Percentiles rank a stretch among this genome's conserved stretches.
Conservation (phyloP, 2,113 vertebrate genomes). For the Macroglossus sobrinus region DNA sequence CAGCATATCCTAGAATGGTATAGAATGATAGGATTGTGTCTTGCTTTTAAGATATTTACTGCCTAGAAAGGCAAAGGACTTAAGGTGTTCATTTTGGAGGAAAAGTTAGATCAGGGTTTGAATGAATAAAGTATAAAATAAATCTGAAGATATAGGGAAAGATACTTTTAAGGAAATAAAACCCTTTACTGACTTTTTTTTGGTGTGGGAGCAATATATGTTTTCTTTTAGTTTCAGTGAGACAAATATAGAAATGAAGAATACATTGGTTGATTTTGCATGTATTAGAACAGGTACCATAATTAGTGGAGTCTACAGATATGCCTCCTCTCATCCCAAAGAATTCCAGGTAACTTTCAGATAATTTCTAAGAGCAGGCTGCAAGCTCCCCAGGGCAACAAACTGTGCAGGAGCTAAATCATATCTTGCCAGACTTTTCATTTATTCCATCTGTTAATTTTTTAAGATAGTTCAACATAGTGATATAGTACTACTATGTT, state of each 20-base stretch:
- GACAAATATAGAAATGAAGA: background rate
- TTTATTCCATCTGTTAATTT: background rate
- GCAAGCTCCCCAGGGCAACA: background rate
- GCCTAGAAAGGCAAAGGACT: background rate
- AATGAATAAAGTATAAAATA: background rate
- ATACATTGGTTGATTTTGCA: background rate
- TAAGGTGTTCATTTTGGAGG: background rate
- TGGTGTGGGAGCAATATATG: too few relatives aligned
- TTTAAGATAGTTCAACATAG: background rate
- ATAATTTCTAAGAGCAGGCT: background rate
- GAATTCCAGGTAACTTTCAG: background rate
- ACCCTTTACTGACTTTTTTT: background rate
- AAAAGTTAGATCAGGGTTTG: background rate
- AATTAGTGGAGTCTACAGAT: background rate
- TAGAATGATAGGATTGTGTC: background rate
- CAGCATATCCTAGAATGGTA: background rate
- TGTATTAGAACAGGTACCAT: background rate
- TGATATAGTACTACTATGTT: background rate
- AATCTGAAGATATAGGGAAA: background rate
- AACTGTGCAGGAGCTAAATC: background rate
- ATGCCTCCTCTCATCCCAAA: background rate
- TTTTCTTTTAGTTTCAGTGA: background rate
- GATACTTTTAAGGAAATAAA: background rate
- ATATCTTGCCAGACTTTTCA: background rate
- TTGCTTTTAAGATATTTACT: background rate